phyloP scores from a whole-genome alignment of 2,888 invertebrate genomes.

The Limnephilus lunatus region DNA sequence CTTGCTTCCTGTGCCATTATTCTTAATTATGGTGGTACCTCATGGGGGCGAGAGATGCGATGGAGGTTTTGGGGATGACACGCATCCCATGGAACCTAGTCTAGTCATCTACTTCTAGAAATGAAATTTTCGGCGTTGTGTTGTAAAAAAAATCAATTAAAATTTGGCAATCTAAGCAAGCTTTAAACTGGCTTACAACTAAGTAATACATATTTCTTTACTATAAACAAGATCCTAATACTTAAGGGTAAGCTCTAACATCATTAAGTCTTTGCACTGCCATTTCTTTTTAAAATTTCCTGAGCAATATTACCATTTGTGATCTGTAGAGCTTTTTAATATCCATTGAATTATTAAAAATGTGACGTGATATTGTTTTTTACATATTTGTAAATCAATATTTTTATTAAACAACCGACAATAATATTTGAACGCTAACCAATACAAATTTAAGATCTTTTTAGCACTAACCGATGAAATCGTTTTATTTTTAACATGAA shows the following conservation, averaged over 20 bases:
- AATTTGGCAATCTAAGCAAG: not conserved
- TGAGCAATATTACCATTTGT: no score
- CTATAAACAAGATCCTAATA: not conserved
- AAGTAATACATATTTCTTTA: no score
- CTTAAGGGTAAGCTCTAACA: not conserved
- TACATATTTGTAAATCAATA: no score
- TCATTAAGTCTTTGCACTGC: not conserved
- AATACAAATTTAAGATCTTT: no score
- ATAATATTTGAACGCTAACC: no score
- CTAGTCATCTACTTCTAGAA: not conserved
- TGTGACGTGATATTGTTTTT: no score
- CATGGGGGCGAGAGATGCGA: conserved; percentile 7
- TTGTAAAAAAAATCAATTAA: no score
- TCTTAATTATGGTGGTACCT: conserved; percentile 58
- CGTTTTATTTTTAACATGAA: no score
- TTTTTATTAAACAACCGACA: no score
- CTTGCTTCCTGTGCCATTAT: conserved; percentile 56
- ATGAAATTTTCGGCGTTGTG: not conserved
- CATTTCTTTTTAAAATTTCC: not conserved
- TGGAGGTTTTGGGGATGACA: not conserved
- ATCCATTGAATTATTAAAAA: no score
- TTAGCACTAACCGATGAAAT: no score
- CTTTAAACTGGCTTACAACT: not conserved
- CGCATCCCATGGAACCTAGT: conserved; percentile 12
- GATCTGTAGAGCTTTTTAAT: no score